Base-by-base conservation (phyloP, 1,140 invertebrate genomes). In the Drosophila ironensis region DNA sequence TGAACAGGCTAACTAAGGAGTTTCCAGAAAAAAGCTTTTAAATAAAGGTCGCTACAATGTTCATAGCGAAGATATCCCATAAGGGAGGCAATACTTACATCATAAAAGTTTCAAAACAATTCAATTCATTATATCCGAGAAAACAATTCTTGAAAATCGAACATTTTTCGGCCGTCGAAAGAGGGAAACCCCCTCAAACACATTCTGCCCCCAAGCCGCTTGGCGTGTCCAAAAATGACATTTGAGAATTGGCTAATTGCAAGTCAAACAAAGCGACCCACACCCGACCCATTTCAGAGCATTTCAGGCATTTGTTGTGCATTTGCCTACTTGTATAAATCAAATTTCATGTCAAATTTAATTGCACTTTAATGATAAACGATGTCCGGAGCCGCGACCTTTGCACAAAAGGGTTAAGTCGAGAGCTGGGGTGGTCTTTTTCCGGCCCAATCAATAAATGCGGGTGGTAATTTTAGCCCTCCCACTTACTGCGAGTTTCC, bases 281-380 rank as follows among this genome's bases (percentile, higher is more conserved):
- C 14, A 16, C 7, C 24, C 8, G n/a, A n/a, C 28, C 25, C 42
- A 11, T 20, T 27, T 24, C 19, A 3, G 14, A 17, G 28, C 3
- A 35, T 22, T 22, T 22, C 38, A 19, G 16, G 4, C 3, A 3
- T 6, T 9, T 8, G 5, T 2, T 42, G 11, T 60, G 19, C 11
- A 44, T 46, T 11, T 44, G 42, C 5, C n/a, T 33, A 16, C 42
- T 41, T 63, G n/a, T 35, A 68, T 82, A 82, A 82, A 82, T 82
- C 78, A 84, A 77, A 82, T 84, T 60, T 54, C 73, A 61, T 77
- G 78, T 82, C 63, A 82, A 73, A 77, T 84, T 72, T 77, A 82
- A 82, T 82, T 84, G 78, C 72, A 66, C 60, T 82, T 77, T 84
- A 82, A 77, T 77, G 78, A 84, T 73, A 81, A 76, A 76, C 56